These are phyloP conservation scores for Crocuta crocuta DNA, from an alignment of 2,113 vertebrate genomes.

Conservation along the genomic window DNA sequence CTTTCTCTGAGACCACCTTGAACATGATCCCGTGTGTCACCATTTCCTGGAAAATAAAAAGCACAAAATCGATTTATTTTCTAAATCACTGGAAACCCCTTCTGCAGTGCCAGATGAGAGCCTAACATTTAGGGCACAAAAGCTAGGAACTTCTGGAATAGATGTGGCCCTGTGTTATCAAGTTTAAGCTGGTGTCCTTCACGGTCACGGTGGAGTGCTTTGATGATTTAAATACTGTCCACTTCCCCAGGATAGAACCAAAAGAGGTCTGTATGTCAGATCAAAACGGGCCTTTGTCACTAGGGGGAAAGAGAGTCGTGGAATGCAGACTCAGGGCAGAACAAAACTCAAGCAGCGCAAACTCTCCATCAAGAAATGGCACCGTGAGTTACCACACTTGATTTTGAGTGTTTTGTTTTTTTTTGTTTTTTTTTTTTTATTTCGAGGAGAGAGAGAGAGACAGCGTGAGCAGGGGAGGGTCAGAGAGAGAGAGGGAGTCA, in stretches of 20 bases:
- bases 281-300: not conserved
- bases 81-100: not conserved
- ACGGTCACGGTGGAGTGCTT: not conserved
- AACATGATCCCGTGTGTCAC: not conserved
- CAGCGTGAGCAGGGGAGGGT: too few species aligned
- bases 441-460: too few species aligned
- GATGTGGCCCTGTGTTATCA: not conserved
- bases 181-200: not conserved
- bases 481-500: too few species aligned
- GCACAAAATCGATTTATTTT: not conserved
- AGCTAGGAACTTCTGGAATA: not conserved
- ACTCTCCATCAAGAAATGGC: not conserved
- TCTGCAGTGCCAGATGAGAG: not conserved
- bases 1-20: not conserved
- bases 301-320: too few species aligned
- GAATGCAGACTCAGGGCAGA: not conserved
- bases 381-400: not conserved
- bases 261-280: not conserved
- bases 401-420: not conserved
- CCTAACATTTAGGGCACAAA: not conserved
- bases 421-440: too few species aligned
- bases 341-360: not conserved
- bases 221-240: not conserved
- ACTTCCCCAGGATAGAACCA: not conserved
- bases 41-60: conserved; percentile 27